Percentiles rank a stretch among this genome's conserved stretches.
phyloP scores from a whole-genome alignment of 64 coral and sea anemone species.

The Pachyseris speciosa region DNA sequence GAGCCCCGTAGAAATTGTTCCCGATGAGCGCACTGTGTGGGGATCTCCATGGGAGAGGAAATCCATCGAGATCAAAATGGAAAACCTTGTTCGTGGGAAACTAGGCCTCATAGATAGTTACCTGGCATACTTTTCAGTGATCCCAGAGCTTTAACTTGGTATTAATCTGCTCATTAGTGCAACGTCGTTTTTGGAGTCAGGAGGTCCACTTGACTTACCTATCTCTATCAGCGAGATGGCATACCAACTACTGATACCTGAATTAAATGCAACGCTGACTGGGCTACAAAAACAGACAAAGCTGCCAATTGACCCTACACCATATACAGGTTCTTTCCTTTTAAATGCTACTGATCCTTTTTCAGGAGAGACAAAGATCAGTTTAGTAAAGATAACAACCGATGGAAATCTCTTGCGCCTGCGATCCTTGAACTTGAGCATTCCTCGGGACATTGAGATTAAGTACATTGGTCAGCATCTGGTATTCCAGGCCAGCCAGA shows the following conservation, averaged over 20 bases:
- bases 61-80: too few species aligned
- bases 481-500: slow-evolving; percentile 18
- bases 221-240: too few species aligned
- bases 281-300: neutral
- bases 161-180: too few species aligned
- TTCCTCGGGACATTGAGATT: neutral
- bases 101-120: too few species aligned
- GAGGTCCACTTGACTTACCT: too few species aligned
- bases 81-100: too few species aligned
- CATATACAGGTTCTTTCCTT: slow-evolving; percentile 8
- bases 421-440: neutral
- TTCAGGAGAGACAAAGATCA: neutral
- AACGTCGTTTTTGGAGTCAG: too few species aligned
- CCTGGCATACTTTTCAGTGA: too few species aligned
- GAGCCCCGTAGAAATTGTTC: too few species aligned
- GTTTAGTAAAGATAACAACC: neutral
- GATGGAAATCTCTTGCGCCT: neutral
- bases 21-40: too few species aligned
- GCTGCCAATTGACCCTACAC: slow-evolving; percentile 33
- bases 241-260: neutral
- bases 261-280: slow-evolving; percentile 42
- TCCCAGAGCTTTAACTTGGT: too few species aligned
- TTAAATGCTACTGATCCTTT: neutral
- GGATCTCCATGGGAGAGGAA: too few species aligned
- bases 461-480: slow-evolving; percentile 14